A percentile compares a stretch with the other conserved stretches of the same genome.
Evolutionary conservation across 1,140 invertebrate species (phyloP).

Genomic region (Neodiprion virginianus): DNA sequence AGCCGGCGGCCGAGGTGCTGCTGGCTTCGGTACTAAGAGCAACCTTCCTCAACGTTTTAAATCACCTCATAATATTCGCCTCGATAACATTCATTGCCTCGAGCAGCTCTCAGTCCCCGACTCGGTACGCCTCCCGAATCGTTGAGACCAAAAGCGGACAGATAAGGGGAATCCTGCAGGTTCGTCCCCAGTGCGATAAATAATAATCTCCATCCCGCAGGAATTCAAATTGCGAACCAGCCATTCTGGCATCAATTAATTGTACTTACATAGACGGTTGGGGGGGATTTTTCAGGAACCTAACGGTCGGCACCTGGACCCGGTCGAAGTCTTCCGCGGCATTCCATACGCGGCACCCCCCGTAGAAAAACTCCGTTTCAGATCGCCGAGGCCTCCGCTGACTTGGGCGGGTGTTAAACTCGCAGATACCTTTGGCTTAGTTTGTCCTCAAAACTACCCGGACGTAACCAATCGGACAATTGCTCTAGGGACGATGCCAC

Average conservation of each 20-base stretch:
- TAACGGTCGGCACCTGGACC: constrained; percentile 76
- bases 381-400: constrained; percentile 71
- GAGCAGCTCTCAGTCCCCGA: constrained; percentile 42
- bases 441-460: constrained; percentile 79
- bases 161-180: constrained; percentile 65
- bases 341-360: constrained; percentile 87
- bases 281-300: constrained; percentile 65
- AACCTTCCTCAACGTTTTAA: background rate
- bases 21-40: constrained; percentile 13
- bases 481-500: constrained; percentile 73
- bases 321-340: constrained; percentile 81
- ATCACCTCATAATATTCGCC: constrained; percentile 20
- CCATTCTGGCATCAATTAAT: constrained; percentile 17
- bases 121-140: constrained; percentile 63
- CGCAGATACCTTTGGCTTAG: constrained; percentile 76
- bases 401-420: constrained; percentile 76
- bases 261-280: background rate
- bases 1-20: constrained; percentile 51
- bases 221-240: constrained; percentile 18
- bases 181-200: constrained; percentile 20
- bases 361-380: constrained; percentile 74
- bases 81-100: constrained; percentile 40
- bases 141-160: constrained; percentile 68
- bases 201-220: constrained; percentile 19
- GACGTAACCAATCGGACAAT: constrained; percentile 76